These are phyloP conservation scores for Pteruthius melanotis DNA, from an alignment of 2,113 vertebrate species.

Conservation along the genomic window DNA sequence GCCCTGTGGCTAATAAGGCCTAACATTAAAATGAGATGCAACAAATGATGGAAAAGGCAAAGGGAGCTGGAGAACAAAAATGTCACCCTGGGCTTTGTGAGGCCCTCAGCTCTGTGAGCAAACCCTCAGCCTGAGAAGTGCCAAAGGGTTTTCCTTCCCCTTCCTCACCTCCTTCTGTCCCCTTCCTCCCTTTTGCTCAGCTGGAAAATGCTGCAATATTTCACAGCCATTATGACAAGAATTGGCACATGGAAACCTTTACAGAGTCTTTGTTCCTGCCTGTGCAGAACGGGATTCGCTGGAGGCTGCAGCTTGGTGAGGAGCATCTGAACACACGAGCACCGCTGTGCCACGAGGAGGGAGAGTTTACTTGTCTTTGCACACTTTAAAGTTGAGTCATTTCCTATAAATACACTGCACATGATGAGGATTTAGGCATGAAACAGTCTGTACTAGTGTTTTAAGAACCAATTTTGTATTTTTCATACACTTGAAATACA, in stretches of 20 bases:
- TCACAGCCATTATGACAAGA: background rate
- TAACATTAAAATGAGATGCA: background rate
- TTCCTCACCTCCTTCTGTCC: background rate
- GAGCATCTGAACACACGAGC: background rate
- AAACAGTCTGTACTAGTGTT: constrained; percentile 7
- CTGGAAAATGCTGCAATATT: background rate
- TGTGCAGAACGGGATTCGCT: background rate
- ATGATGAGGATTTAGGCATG: constrained; percentile 37
- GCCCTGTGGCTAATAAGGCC: background rate
- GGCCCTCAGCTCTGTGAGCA: background rate
- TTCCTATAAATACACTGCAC: constrained; percentile 30
- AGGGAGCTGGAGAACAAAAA: background rate
- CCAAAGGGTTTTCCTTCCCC: background rate
- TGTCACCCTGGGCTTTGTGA: background rate
- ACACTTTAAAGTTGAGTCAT: constrained; percentile 21
- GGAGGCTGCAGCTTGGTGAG: background rate
- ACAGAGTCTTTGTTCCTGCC: background rate
- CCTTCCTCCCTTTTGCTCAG: background rate
- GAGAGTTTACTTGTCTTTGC: background rate
- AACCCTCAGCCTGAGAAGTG: background rate
- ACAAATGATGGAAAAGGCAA: background rate
- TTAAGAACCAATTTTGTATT: background rate
- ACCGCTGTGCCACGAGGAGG: background rate
- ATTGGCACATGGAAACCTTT: background rate
- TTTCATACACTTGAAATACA: constrained; percentile 33